These are phyloP conservation scores for Scomber japonicus DNA, from an alignment of 2,113 vertebrate species.

Conservation along the genomic window DNA sequence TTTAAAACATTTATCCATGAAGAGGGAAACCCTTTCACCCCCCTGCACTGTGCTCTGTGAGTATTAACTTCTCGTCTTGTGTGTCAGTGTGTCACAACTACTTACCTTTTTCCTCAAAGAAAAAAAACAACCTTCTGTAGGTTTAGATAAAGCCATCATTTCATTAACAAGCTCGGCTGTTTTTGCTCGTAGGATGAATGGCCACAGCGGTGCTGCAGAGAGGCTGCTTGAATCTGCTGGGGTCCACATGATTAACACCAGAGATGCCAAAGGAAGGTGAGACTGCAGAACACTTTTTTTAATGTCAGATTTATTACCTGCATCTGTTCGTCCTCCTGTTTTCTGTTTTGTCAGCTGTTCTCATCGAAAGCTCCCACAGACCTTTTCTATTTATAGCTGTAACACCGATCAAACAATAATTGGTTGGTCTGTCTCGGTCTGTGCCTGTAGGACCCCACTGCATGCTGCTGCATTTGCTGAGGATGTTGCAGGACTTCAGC, in stretches of 20 bases:
- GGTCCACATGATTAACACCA: constrained; percentile 96
- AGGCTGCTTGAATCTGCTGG: constrained; percentile 94
- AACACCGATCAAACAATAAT: background rate
- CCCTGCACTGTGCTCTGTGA: constrained; percentile 99
- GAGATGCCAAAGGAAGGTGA: constrained; percentile 98
- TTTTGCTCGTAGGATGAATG: constrained; percentile 89
- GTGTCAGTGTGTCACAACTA: background rate
- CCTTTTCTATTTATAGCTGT: background rate
- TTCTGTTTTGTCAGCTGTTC: background rate
- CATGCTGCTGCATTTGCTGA: constrained; percentile 96
- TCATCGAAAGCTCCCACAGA: too few species aligned
- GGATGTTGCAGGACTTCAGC: constrained; percentile 92
- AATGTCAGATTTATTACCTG: too few species aligned
- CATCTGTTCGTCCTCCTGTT: background rate
- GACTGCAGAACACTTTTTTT: background rate
- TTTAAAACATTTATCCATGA: constrained; percentile 94
- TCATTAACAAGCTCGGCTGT: background rate
- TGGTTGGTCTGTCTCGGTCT: background rate
- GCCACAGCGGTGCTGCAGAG: constrained; percentile 94
- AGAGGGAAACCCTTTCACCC: constrained; percentile 97
- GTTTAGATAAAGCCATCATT: background rate
- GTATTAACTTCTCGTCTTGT: constrained; percentile 61
- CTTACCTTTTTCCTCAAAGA: too few species aligned
- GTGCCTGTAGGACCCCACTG: constrained; percentile 90
- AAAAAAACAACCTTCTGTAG: too few species aligned